A percentile compares a stretch with the other conserved stretches of the same genome.
These are phyloP conservation scores for Euglossa dilemma DNA, from an alignment of 1,140 invertebrate genomes.

Conservation along the genomic window DNA sequence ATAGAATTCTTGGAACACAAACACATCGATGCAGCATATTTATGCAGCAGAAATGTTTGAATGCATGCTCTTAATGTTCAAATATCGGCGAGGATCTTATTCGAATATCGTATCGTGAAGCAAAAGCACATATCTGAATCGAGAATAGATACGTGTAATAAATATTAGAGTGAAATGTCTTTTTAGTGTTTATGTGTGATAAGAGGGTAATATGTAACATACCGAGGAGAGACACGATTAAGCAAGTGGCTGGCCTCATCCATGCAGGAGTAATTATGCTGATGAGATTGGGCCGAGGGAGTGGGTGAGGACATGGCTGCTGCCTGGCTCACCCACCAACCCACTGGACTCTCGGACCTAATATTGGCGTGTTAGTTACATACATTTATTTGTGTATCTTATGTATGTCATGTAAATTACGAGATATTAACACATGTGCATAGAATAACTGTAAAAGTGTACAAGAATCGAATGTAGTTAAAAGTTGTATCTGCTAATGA, in stretches of 20 bases:
- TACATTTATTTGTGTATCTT: slow-evolving; percentile 56
- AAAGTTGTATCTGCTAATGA: slow-evolving; percentile 22
- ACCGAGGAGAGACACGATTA: slow-evolving; percentile 80
- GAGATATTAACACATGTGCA: slow-evolving; percentile 50
- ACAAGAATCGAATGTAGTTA: not conserved
- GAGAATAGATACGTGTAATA: slow-evolving; percentile 11
- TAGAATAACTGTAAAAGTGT: slow-evolving; percentile 22
- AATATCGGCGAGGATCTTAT: not conserved
- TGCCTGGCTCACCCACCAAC: slow-evolving; percentile 81
- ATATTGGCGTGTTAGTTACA: slow-evolving; percentile 78
- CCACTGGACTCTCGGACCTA: slow-evolving; percentile 81
- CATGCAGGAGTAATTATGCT: slow-evolving; percentile 79
- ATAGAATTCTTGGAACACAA: slow-evolving; percentile 43
- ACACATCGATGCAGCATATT: slow-evolving; percentile 64
- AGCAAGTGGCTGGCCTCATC: slow-evolving; percentile 81
- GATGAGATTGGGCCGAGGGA: slow-evolving; percentile 77
- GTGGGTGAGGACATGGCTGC: slow-evolving; percentile 81
- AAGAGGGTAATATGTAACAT: slow-evolving; percentile 68
- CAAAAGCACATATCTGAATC: slow-evolving; percentile 7
- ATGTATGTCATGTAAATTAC: slow-evolving; percentile 34
- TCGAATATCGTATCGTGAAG: slow-evolving; percentile 18
- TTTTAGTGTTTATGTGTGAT: slow-evolving; percentile 48
- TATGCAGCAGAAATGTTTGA: slow-evolving; percentile 54
- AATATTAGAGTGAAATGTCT: not conserved
- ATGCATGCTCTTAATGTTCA: slow-evolving; percentile 33